phyloP scores from a whole-genome alignment of 30 jellyfish, hydroid and myxozoan genomes.

The Mastigias papua region DNA sequence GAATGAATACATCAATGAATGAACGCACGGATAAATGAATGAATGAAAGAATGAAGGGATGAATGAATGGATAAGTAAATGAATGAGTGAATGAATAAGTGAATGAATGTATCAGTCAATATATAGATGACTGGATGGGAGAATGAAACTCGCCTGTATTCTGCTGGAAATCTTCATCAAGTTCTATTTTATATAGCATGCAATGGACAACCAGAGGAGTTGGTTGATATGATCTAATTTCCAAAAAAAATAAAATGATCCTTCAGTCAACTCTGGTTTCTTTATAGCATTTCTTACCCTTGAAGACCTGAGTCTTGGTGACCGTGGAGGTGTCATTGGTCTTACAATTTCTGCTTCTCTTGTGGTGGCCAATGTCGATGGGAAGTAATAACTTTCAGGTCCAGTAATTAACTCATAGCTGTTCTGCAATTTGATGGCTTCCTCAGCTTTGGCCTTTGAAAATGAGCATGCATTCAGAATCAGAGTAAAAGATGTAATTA shows the following conservation, averaged over 20 bases:
- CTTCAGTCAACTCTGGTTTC: too few relatives aligned
- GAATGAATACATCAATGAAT: neutral
- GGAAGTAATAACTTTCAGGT: slow-evolving; percentile 65
- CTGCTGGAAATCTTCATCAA: too few relatives aligned
- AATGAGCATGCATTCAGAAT: neutral
- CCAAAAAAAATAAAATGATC: too few relatives aligned
- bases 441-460: slow-evolving; percentile 54
- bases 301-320: slow-evolving; percentile 44
- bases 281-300: slow-evolving; percentile 6
- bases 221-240: too few relatives aligned
- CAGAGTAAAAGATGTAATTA: too few relatives aligned
- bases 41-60: neutral
- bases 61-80: neutral
- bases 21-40: neutral
- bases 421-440: slow-evolving; percentile 69
- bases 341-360: slow-evolving; percentile 47
- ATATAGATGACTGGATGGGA: neutral
- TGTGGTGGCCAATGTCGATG: slow-evolving; percentile 54
- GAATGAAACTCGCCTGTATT: neutral
- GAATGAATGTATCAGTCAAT: neutral
- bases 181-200: too few relatives aligned
- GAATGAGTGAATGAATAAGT: neutral
- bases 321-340: slow-evolving; percentile 58
- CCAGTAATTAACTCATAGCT: slow-evolving; percentile 76
- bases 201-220: too few relatives aligned